phyloP scores from a whole-genome alignment of 2,888 invertebrate genomes.

The Acholoe squamosa region DNA sequence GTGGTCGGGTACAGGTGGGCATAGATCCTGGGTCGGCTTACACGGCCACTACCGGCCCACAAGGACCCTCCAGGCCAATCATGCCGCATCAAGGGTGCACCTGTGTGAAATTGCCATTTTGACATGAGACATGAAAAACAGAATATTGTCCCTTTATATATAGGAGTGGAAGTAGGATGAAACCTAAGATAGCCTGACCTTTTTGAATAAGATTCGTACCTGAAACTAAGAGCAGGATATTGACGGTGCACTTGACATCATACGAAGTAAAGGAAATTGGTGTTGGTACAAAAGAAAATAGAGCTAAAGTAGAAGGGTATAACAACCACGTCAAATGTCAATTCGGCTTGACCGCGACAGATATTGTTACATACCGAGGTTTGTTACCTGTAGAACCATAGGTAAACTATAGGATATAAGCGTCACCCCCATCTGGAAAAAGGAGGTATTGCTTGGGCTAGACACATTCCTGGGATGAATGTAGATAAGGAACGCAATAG shows the following conservation, averaged over 20 bases:
- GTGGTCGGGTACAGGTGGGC: constrained; percentile 49
- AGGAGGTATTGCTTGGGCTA: too few species aligned
- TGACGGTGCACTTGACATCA: background rate
- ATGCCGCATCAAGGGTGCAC: constrained; percentile 38
- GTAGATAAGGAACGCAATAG: too few species aligned
- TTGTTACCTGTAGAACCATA: too few species aligned
- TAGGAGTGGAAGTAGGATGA: background rate
- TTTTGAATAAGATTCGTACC: background rate
- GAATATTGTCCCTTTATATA: background rate
- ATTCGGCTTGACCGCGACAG: too few species aligned
- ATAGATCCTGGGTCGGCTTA: constrained; percentile 6
- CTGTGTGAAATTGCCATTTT: constrained; percentile 45
- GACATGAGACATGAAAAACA: constrained; percentile 15
- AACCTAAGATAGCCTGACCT: background rate
- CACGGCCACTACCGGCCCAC: background rate
- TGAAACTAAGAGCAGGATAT: background rate
- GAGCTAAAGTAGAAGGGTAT: too few species aligned
- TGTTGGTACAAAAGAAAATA: too few species aligned
- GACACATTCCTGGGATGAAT: too few species aligned
- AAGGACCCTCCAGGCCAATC: constrained; percentile 1
- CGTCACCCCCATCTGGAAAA: too few species aligned
- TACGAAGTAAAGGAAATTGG: too few species aligned
- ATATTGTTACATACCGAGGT: too few species aligned
- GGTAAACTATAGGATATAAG: too few species aligned
- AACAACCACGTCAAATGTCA: too few species aligned